Evolutionary conservation across 2,888 invertebrate species (phyloP), one percentile per base, ranked within the genome.

Genomic region (Drosophila multiciliata): DNA sequence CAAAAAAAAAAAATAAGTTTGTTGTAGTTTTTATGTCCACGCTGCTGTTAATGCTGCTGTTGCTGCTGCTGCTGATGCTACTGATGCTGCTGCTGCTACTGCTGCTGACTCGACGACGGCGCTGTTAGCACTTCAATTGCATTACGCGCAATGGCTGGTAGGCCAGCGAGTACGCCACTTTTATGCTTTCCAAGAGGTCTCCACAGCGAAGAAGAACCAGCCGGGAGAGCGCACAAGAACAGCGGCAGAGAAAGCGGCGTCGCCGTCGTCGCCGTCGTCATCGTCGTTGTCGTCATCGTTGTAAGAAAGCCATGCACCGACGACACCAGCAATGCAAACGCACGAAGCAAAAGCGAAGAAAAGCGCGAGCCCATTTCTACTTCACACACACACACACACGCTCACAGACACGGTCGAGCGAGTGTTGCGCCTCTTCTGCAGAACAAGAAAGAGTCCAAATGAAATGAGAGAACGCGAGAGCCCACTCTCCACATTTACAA

Each of bases 121-220:
- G 91, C 90, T 93, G 92, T 93, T 93, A 92, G 91, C 92, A 92
- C 93, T 93, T 91, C 92, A 92, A 92, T 93, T 93, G 93, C 93
- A 93, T 93, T 92, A 93, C 93, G 92, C 92, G 93, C 93, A 93
- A 93, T 93, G 93, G 93, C 93, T 93, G 86, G 92, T 93, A 92
- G 92, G 92, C 91, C 91, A 89, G 89, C 87, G 91, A 91, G 90
- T 90, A 89, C 87, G 91, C 90, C 91, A 92, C 93, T 93, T 93
- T 93, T 93, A 93, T 93, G 93, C 93, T 92, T 93, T 91, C 83
- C 82, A 83, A 78, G 69, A 83, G 91, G 90, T 90, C 91, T 91
- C 91, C 91, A 82, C 82, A 52, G 8, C 77, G 67, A 73, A 90
- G 75, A 72, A 76, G 78, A 67, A 77, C 67, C 80, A 70, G 66